Evolutionary conservation across 2,113 vertebrate genomes (phyloP), one percentile per base, ranked within the genome.

Genomic region (Scomber japonicus): DNA sequence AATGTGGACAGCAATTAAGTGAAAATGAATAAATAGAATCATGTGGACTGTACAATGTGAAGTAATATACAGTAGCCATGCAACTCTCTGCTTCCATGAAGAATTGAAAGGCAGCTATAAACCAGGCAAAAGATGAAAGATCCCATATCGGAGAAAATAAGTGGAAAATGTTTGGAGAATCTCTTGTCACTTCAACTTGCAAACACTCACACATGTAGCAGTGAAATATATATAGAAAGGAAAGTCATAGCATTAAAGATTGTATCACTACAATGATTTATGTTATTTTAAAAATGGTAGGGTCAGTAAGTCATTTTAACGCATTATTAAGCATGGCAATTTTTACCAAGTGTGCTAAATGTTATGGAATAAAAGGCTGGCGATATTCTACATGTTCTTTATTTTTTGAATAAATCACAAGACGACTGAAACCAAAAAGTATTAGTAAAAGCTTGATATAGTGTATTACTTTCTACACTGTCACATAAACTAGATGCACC

Each of bases 21-120:
- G 54, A 71, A 62, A 90, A 81, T 86, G 56, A 90, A 81, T 76
- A 87, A 77, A 79, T 78, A 40, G 49, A 64, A 73, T 79, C 11
- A 75, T 31, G 75, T 56, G 44, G 49, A 49, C 66, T 19, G 50
- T 49, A 76, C 7, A 78, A 6, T 71, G 48, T 70, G 4, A 14
- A 69, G 60, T 55, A 69, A 49, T 56, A 40, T 40, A 40, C 35
- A 40, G 44, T 3, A 76, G 54, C 30, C 11, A 49, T 35, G 27
- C 45, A 16, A 12, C 56, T 44, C 10, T 17, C 66, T 24, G 7
- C 4, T 1, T 62, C 46, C 27, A 75, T 45, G 5, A 17, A 63
- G 4, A 17, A 61, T 27, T 48, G 53, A 11, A 10, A 24, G 5
- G 10, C n/a, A 59, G 54, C 16, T 69, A 4, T 40, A 50, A 65